These are phyloP conservation scores for Coilia nasus DNA, from an alignment of 2,797 vertebrate species.

Conservation along the genomic window DNA sequence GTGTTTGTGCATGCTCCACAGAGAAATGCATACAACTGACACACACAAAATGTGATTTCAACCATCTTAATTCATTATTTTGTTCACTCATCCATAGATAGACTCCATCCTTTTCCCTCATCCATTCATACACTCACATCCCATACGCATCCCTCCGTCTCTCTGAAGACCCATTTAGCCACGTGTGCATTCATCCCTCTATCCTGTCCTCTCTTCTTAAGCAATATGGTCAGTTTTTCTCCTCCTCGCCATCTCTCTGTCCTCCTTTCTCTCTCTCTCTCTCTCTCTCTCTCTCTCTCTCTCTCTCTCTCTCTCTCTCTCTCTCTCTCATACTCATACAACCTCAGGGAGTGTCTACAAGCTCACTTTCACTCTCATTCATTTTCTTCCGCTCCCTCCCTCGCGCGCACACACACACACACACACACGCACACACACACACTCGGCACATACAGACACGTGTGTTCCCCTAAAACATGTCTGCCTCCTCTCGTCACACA, in stretches of 20 bases:
- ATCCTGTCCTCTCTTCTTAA: not conserved
- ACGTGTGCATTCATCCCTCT: not conserved
- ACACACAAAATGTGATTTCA: not conserved
- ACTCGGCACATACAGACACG: not conserved
- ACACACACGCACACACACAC: conserved; percentile 57
- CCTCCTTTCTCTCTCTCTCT: not conserved
- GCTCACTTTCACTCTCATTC: not conserved
- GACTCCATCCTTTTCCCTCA: not conserved
- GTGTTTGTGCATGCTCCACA: conserved; percentile 18
- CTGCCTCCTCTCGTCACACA: not conserved
- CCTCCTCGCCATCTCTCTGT: not conserved
- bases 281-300: not conserved
- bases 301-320: not conserved
- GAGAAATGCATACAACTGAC: not conserved
- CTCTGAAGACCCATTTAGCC: not conserved
- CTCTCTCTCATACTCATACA: not conserved
- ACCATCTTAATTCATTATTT: not conserved
- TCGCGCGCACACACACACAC: conserved; percentile 48
- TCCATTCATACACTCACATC: not conserved
- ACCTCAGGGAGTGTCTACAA: conserved; percentile 9
- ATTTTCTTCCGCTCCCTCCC: not conserved
- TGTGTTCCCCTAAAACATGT: conserved; percentile 11
- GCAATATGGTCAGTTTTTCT: not conserved
- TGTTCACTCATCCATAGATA: not conserved
- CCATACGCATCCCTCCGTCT: not conserved